Percentiles rank a stretch among this genome's conserved stretches.
Evolutionary conservation across 2,113 vertebrate species (phyloP).

Genomic region (Seriola dumerili): DNA sequence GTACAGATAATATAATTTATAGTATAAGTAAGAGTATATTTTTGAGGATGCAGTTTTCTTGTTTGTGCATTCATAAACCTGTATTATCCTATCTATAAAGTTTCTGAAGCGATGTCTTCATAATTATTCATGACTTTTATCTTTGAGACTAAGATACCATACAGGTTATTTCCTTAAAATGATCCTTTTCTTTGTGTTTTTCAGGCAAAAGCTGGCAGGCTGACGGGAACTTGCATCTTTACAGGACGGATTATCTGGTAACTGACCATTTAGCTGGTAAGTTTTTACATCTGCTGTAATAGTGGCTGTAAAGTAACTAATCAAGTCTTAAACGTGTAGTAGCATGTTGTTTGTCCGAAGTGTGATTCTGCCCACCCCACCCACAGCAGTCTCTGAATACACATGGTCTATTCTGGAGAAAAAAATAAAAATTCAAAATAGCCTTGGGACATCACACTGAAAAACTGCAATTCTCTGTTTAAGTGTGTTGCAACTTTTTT

Average conservation of each 20-base stretch:
- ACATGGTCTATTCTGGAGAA: background rate
- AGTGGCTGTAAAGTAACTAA: slow-evolving; percentile 1
- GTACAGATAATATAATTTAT: background rate
- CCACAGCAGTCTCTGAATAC: background rate
- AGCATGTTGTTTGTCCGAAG: background rate
- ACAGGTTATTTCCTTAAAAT: background rate
- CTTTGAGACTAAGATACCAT: background rate
- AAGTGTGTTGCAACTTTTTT: background rate
- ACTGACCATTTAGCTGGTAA: slow-evolving; percentile 99
- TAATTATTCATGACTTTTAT: background rate
- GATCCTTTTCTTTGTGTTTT: slow-evolving; percentile 54
- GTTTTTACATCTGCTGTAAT: slow-evolving; percentile 65
- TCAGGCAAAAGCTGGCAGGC: slow-evolving; percentile 98
- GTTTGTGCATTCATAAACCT: background rate
- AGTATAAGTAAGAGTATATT: too few relatives aligned
- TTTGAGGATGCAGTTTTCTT: background rate
- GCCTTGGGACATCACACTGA: background rate
- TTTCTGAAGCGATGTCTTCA: background rate
- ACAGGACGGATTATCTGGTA: slow-evolving; percentile 99
- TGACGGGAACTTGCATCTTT: slow-evolving; percentile 91
- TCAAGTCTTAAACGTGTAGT: background rate
- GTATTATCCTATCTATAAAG: background rate
- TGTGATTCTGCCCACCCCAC: background rate
- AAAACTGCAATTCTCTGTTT: background rate
- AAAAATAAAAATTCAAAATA: background rate